Percentiles rank a stretch among this genome's conserved stretches.
These are phyloP conservation scores for Aegotheles bennettii DNA, from an alignment of 2,113 vertebrate genomes.

Conservation along the genomic window DNA sequence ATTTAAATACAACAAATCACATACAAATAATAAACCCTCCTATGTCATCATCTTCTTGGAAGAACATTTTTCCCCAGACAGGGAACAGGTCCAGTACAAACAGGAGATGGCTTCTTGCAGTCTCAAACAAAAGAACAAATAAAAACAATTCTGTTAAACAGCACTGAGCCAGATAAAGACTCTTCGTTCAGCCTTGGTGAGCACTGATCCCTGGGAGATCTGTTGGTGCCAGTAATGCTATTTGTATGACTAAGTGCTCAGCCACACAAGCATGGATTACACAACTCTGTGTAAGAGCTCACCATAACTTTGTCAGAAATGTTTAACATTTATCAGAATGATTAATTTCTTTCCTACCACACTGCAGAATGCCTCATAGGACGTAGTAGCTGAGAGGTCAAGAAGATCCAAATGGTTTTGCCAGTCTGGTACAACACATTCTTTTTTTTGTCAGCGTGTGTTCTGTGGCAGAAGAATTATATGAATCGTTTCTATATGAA, in stretches of 20 bases:
- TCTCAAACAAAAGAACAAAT: background rate
- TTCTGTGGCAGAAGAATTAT: background rate
- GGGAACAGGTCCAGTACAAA: background rate
- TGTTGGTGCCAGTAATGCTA: background rate
- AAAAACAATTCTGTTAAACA: background rate
- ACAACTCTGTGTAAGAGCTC: background rate
- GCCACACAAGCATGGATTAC: background rate
- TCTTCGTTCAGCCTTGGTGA: background rate
- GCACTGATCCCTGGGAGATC: background rate
- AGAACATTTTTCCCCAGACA: background rate
- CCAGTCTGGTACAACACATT: background rate
- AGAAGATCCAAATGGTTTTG: background rate
- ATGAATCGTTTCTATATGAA: background rate
- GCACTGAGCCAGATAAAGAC: background rate
- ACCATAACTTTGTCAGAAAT: background rate
- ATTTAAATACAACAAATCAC: background rate
- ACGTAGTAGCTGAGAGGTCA: background rate
- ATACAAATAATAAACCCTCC: background rate
- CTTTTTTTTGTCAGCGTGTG: background rate
- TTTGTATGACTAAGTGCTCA: background rate
- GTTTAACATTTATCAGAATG: background rate
- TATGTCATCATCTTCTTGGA: background rate
- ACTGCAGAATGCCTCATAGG: background rate
- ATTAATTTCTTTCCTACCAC: background rate
- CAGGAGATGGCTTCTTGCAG: background rate